Percentiles rank a stretch among this genome's conserved stretches.
phyloP scores from a whole-genome alignment of 1,140 invertebrate genomes.

The Formica exsecta region DNA sequence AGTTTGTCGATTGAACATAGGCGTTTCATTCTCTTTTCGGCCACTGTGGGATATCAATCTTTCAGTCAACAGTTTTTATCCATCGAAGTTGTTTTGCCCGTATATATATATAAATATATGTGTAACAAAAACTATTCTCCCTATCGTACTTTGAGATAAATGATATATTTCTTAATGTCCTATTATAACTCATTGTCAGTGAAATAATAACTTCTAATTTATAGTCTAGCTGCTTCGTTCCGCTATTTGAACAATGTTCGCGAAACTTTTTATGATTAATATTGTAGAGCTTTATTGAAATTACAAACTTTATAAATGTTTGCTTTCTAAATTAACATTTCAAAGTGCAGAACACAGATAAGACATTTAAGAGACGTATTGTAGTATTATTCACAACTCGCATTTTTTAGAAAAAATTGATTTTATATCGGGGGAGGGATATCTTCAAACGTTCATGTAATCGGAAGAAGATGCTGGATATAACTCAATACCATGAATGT shows the following conservation, averaged over 20 bases:
- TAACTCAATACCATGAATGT: conserved; percentile 1
- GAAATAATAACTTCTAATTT: conserved; percentile 1
- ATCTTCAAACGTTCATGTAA: conserved; percentile 13
- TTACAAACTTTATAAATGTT: neutral
- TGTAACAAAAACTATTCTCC: conserved; percentile 12
- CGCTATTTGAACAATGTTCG: neutral
- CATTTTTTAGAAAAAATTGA: conserved; percentile 23
- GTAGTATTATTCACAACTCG: neutral
- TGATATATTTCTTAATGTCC: neutral
- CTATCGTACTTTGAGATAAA: neutral
- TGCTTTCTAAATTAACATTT: neutral
- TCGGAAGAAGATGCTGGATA: neutral
- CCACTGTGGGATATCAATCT: conserved; percentile 43
- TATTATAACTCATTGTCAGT: neutral
- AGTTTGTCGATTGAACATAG: conserved; percentile 47
- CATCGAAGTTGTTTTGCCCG: conserved; percentile 21
- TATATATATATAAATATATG: neutral
- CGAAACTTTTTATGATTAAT: neutral
- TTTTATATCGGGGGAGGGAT: neutral
- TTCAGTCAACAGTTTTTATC: conserved; percentile 43
- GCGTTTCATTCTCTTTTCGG: conserved; percentile 39
- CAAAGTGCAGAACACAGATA: neutral
- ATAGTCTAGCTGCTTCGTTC: neutral
- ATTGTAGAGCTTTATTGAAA: neutral
- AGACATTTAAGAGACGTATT: neutral